Percentiles rank a stretch among this genome's conserved stretches.
phyloP scores from a whole-genome alignment of 2,888 invertebrate species.

The Parascotia fuliginaria region DNA sequence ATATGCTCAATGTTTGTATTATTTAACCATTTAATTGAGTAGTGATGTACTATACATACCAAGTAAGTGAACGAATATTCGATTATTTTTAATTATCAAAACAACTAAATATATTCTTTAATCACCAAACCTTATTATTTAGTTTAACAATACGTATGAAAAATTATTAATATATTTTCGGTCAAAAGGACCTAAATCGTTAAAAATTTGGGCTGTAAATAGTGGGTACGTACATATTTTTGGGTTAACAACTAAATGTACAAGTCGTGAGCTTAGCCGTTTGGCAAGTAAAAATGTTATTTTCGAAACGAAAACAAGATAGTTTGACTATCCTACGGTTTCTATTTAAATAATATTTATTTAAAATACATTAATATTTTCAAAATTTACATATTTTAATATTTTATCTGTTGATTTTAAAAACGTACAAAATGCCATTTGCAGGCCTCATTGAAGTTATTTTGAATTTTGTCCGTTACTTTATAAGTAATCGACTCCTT shows the following conservation, averaged over 20 bases:
- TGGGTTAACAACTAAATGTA: conserved; percentile 53
- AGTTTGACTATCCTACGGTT: conserved; percentile 36
- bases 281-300: conserved; percentile 40
- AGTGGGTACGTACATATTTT: conserved; percentile 37
- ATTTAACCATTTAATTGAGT: conserved; percentile 2
- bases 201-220: conserved; percentile 22
- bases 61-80: conserved; percentile 4
- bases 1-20: conserved; percentile 9
- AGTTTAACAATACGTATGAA: conserved; percentile 24
- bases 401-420: conserved; percentile 8
- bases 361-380: neutral
- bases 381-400: conserved; percentile 2
- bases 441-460: neutral
- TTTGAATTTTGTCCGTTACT: conserved; percentile 11
- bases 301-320: conserved; percentile 43
- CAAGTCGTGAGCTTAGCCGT: conserved; percentile 70
- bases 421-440: no score
- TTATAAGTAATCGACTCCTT: neutral
- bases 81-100: conserved; percentile 7
- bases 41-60: conserved; percentile 2
- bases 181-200: conserved; percentile 14
- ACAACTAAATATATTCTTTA: conserved; percentile 9
- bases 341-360: conserved; percentile 18
- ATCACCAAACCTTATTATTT: conserved; percentile 33
- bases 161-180: conserved; percentile 27